phyloP scores from a whole-genome alignment of 1,140 invertebrate species.

The Cydia pomonella region DNA sequence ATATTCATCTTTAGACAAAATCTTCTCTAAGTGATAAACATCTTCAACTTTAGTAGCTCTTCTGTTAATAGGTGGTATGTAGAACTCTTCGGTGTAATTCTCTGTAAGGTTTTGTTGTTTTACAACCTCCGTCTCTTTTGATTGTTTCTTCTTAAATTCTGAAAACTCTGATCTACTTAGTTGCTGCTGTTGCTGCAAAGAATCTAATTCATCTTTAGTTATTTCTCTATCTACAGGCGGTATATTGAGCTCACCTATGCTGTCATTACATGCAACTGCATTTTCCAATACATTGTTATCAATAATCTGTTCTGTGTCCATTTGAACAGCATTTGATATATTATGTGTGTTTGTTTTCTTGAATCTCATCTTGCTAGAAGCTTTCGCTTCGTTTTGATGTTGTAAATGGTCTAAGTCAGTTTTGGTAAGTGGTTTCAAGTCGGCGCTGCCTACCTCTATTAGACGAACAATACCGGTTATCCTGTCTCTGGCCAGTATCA shows the following conservation, averaged over 20 bases:
- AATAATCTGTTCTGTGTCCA: constrained; percentile 67
- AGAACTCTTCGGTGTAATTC: constrained; percentile 61
- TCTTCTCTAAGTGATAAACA: constrained; percentile 59
- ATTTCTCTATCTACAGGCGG: constrained; percentile 62
- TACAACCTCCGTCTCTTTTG: constrained; percentile 59
- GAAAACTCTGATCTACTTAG: constrained; percentile 59
- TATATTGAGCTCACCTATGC: constrained; percentile 60
- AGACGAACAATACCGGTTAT: constrained; percentile 62
- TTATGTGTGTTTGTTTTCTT: background rate
- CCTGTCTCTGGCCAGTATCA: constrained; percentile 58
- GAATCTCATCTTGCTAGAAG: background rate
- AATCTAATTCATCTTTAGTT: constrained; percentile 38
- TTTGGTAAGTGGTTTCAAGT: constrained; percentile 57
- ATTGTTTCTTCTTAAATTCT: constrained; percentile 66
- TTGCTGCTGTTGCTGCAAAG: constrained; percentile 41
- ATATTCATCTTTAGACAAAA: constrained; percentile 57
- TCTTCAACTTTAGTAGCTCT: constrained; percentile 49
- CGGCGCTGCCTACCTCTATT: constrained; percentile 51
- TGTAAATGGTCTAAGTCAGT: constrained; percentile 41
- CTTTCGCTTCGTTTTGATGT: background rate
- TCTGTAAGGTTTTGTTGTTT: constrained; percentile 56
- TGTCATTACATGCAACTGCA: constrained; percentile 56
- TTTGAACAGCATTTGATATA: constrained; percentile 40
- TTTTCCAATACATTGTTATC: constrained; percentile 54
- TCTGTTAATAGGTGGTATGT: constrained; percentile 65